Evolutionary conservation across 2,888 invertebrate genomes (phyloP), one percentile per base, ranked within the genome.

Genomic region (Erebia palarica): DNA sequence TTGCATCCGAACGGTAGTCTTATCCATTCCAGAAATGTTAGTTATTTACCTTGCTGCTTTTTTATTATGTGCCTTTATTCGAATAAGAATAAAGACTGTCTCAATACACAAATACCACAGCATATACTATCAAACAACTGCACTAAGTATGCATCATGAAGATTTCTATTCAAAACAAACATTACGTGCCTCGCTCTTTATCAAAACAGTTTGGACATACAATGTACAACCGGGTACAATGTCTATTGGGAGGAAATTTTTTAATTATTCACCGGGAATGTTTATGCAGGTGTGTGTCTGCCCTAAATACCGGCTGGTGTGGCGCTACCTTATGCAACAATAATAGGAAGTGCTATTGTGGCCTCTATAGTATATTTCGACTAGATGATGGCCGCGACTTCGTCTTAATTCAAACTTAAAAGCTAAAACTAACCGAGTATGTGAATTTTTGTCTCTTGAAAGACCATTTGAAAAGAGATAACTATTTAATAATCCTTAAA

Each of bases 281-380:
- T 90, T 89, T 90, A 82, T 71, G 78, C 90, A 90, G 87, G 89
- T 90, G 90, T 81, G 76, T 51, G 61, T 69, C 68, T 81, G 86
- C 77, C 84, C 90, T 82, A 86, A 84, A 90, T 90, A 87, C 87
- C 84, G 78, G 65, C 75, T 21, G 53, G 36, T 53, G 72, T 55
- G 61, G 59, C 66, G 60, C 57, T 69, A 72, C 74, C 70, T 73
- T 77, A 72, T 65, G 60, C 74, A 58, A 78, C 77, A 78, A 78
- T 75, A 68, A 69, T 47, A 3, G 47, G 18, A 16, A 47, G 47
- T 44, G 18, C 61, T 61, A 47, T 61, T 61, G 18, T 61, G 61
- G 61, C 7, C 7, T 16, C 42, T 9, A 16, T 42, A 42, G 5
- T 21, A 11, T 55, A 18, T 21, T 55, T 11, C 8, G 8, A 49